Evolutionary conservation across 2,113 vertebrate genomes (phyloP), one percentile per base, ranked within the genome.

Genomic region (Pelodiscus sinensis): DNA sequence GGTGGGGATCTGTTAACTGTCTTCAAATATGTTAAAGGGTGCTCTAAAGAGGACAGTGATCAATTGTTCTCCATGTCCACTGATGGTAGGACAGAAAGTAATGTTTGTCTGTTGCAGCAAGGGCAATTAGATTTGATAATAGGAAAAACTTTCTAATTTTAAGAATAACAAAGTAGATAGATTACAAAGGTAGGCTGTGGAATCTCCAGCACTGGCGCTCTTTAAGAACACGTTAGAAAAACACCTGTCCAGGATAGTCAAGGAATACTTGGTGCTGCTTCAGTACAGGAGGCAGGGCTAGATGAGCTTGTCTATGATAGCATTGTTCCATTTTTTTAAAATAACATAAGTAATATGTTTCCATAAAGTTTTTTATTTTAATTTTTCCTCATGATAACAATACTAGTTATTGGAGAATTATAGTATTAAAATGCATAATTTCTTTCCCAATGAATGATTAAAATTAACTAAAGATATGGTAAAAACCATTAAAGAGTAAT

Each of bases 161-260:
- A 71, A 71, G 16, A 9, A 68, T 19, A 71, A n/a, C 35, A 21
- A 19, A 21, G 18, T 71, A 71, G 35, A 71, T 21, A n/a, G 3
- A 18, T 71, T 71, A 19, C 16, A 16, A 71, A 71, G n/a, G 18
- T 18, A 71, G 31, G 16, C 9, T 35, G 65, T 35, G n/a, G 65
- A 35, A 16, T 71, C 58, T 62, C 24, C 5, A 18, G 81, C 65
- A 44, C 83, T 19, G 13, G 84, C 62, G 25, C 9, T 90, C 95
- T 95, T 31, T 58, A 71, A 71, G 75, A 81, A 85, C n/a, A 88
- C 78, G 35, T 24, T 71, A n/a, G 18, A 84, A 78, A 65, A 79
- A 81, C 27, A n/a, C 68, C n/a, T 44, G 24, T 84, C 35, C 16
- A 92, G 27, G 44, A 24, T 77, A 52, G 11, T 92, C 35, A 4